Percentiles rank a stretch among this genome's conserved stretches.
phyloP scores from a whole-genome alignment of 2,888 invertebrate species.

The Agrotis exclamationis region DNA sequence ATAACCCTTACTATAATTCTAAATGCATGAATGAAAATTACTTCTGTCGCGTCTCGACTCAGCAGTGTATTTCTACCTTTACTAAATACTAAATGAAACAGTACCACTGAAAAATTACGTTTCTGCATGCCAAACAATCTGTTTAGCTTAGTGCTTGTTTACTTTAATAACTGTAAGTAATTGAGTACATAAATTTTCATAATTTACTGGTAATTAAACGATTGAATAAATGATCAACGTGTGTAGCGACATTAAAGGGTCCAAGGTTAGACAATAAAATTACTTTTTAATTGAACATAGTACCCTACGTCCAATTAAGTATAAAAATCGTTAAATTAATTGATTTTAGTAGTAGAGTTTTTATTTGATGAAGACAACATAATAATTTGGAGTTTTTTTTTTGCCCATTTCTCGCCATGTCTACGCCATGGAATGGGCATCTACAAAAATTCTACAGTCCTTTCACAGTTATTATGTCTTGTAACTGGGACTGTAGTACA shows the following conservation, averaged over 20 bases:
- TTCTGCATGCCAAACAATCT: background rate
- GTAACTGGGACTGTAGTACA: too few relatives aligned
- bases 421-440: too few relatives aligned
- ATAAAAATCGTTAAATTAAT: background rate
- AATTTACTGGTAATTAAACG: background rate
- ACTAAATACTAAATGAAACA: background rate
- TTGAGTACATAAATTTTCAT: background rate
- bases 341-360: background rate
- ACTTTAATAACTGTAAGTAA: constrained; percentile 12
- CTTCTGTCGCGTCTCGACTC: too few relatives aligned
- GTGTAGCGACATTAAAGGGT: background rate
- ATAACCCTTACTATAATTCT: too few relatives aligned
- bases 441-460: too few relatives aligned
- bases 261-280: background rate
- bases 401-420: too few relatives aligned
- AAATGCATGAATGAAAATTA: too few relatives aligned
- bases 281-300: background rate
- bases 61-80: too few relatives aligned
- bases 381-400: too few relatives aligned
- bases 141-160: background rate
- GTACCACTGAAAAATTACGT: constrained; percentile 13
- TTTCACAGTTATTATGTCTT: too few relatives aligned
- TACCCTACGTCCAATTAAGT: constrained; percentile 11
- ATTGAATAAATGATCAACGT: background rate
- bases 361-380: background rate